Evolutionary conservation across 2,113 vertebrate species (phyloP).

Genomic region (Engraulis encrasicolus): DNA sequence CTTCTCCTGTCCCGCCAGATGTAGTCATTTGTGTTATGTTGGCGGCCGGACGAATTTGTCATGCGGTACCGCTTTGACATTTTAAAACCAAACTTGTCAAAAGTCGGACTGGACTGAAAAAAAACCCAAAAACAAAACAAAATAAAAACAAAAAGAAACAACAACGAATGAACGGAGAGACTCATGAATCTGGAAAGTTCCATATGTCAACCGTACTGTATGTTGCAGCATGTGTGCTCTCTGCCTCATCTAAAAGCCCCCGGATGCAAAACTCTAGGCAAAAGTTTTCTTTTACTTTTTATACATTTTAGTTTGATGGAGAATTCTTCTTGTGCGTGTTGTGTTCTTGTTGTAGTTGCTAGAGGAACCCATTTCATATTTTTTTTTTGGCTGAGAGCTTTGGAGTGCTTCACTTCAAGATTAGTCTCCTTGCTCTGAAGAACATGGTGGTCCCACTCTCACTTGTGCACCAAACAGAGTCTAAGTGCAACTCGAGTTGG

Average conservation of each 20-base stretch:
- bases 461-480: too few species aligned
- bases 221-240: background rate
- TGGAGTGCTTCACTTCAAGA: too few species aligned
- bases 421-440: too few species aligned
- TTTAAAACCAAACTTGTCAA: background rate
- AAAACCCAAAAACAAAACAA: background rate
- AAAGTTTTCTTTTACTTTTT: background rate
- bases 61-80: background rate
- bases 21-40: background rate
- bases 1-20: background rate
- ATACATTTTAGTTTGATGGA: background rate
- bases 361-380: background rate
- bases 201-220: background rate
- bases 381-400: too few species aligned
- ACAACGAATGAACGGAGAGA: too few species aligned
- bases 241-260: background rate
- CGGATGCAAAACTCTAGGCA: too few species aligned
- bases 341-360: background rate
- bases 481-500: too few species aligned
- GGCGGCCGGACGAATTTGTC: background rate
- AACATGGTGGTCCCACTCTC: too few species aligned
- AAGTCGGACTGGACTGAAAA: background rate
- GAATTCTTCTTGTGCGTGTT: background rate
- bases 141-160: too few species aligned
- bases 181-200: too few species aligned